A percentile compares a stretch with the other conserved stretches of the same genome.
phyloP scores from a whole-genome alignment of 2,113 vertebrate species.

The Heteronetta atricapilla region DNA sequence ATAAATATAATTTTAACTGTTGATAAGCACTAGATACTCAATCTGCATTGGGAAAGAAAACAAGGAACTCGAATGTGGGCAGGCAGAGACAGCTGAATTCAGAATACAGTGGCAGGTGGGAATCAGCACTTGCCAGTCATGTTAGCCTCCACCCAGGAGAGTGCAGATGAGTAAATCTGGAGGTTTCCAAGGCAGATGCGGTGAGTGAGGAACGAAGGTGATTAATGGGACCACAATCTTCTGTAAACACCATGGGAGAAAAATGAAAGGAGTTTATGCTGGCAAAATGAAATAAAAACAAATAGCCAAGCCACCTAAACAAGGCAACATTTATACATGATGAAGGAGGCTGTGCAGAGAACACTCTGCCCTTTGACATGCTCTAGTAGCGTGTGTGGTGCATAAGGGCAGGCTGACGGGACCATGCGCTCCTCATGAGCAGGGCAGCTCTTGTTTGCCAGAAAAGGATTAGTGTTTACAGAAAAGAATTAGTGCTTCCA shows the following conservation, averaged over 20 bases:
- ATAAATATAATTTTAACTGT: background rate
- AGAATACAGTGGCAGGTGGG: background rate
- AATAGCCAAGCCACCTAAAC: slow-evolving; percentile 9
- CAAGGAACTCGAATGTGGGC: background rate
- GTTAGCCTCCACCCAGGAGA: background rate
- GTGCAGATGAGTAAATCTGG: background rate
- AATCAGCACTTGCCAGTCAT: rapidly evolving
- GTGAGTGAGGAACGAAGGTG: rapidly evolving
- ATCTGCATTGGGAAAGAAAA: background rate
- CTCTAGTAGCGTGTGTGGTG: rapidly evolving
- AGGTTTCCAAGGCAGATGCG: background rate
- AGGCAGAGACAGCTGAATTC: background rate
- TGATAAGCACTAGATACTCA: background rate
- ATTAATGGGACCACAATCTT: background rate
- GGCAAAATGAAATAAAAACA: slow-evolving; percentile 42
- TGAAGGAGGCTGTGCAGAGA: background rate
- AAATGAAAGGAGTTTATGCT: background rate
- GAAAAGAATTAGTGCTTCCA: background rate
- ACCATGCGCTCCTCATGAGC: rapidly evolving
- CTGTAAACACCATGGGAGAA: background rate
- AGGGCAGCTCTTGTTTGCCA: background rate
- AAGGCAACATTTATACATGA: background rate
- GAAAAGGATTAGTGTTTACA: background rate
- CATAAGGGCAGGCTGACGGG: background rate
- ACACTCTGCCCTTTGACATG: slow-evolving; percentile 39